A percentile compares a stretch with the other conserved stretches of the same genome.
Evolutionary conservation across 1,140 invertebrate species (phyloP).

Genomic region (Neoseiulus cucumeris): DNA sequence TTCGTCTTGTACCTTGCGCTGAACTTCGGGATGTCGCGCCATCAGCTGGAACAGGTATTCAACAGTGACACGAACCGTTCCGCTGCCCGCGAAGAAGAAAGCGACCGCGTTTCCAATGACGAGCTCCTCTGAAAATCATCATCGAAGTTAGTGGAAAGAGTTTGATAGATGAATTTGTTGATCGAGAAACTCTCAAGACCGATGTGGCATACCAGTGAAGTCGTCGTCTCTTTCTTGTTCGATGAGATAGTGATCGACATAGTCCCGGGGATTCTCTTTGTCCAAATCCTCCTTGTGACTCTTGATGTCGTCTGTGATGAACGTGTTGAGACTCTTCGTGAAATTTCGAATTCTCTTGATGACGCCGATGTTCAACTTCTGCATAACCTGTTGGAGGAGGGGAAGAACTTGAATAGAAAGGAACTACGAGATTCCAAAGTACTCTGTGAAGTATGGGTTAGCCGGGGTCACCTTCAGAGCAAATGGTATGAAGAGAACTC

Average conservation of each 20-base stretch:
- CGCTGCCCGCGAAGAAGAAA: constrained; percentile 22
- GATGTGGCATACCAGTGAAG: not conserved
- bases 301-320: not conserved
- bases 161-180: too few species aligned
- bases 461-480: too few species aligned
- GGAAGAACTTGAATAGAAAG: too few species aligned
- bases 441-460: too few species aligned
- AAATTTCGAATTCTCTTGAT: not conserved
- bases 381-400: too few species aligned
- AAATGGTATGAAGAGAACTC: too few species aligned
- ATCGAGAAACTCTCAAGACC: too few species aligned
- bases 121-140: constrained; percentile 14
- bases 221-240: not conserved
- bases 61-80: constrained; percentile 19
- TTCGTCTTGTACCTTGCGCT: constrained; percentile 24
- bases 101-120: constrained; percentile 13
- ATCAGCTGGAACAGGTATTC: constrained; percentile 20
- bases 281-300: not conserved
- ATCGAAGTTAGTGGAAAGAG: too few species aligned
- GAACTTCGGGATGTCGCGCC: too few species aligned
- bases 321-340: not conserved
- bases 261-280: not conserved
- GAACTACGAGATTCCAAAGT: too few species aligned
- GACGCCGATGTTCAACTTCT: not conserved
- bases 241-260: not conserved